Evolutionary conservation across 1,140 invertebrate species (phyloP), one percentile per base, ranked within the genome.

Genomic region (Meloidogyne floridensis): DNA sequence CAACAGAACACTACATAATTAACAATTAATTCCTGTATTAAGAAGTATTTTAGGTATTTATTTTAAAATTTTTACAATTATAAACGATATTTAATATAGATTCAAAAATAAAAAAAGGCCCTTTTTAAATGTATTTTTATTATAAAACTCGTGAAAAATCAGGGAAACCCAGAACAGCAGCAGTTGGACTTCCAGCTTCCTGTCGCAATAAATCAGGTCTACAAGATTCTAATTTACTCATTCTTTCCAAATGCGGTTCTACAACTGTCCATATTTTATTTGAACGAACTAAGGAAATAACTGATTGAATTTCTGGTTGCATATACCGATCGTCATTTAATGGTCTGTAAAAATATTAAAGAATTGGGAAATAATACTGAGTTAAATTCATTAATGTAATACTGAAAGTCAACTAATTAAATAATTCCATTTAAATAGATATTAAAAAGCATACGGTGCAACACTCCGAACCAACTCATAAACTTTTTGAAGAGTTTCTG

Each of bases 401-500:
- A 32, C 32, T 32, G 32, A 32, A 32, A 32, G 32, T 32, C 32
- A 32, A 32, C 32, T 32, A 32, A 32, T 32, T 32, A 32, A 32
- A 32, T 32, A 32, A 32, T 32, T 32, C 32, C 32, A 32, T 32
- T 32, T 32, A 32, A 32, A 32, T 32, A 32, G 32, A 32, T 32
- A n/a, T 32, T 53, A 54, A 43, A n/a, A 15, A 20, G 82, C 87
- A 81, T 80, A 88, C 87, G 87, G 80, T 9, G 85, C 82, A 47
- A 89, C 87, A 54, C 77, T 85, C 43, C 93, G 90, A n/a, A 94
- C 93, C 2, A 93, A 90, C 74, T 91, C 91, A 86, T 93, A 93
- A 20, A 94, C 93, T 83, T 93, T 93, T 87, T 94, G 93, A 56
- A 94, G 87, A 3, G 94, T 93, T 8, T 91, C 90, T 2, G 94